phyloP scores from a whole-genome alignment of 2,113 vertebrate species.

The Thamnophis sirtalis region DNA sequence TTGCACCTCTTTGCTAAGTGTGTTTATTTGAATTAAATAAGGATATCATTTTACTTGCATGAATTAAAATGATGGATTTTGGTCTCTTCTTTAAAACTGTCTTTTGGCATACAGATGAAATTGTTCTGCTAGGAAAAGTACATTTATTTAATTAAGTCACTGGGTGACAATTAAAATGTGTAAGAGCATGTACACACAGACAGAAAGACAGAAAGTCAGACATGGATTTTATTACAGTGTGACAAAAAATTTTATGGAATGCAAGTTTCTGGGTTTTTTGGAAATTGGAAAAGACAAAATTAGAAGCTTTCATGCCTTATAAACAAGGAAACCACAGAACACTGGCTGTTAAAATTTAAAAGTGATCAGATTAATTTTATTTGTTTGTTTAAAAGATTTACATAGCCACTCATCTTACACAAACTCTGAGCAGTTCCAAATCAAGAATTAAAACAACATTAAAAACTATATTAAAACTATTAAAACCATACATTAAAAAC shows the following conservation, averaged over 20 bases:
- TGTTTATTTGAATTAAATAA: constrained; percentile 44
- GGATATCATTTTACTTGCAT: constrained; percentile 33
- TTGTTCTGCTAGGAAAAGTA: constrained; percentile 47
- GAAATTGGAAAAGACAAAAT: constrained; percentile 61
- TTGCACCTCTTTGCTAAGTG: constrained; percentile 19
- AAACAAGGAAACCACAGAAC: constrained; percentile 51
- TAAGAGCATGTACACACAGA: constrained; percentile 34
- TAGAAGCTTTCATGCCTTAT: constrained; percentile 55
- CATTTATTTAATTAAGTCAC: constrained; percentile 57
- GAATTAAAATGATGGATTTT: constrained; percentile 29
- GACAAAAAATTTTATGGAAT: constrained; percentile 50
- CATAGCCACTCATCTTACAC: too few species aligned
- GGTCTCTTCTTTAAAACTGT: background rate
- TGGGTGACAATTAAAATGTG: constrained; percentile 53
- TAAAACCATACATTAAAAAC: too few species aligned
- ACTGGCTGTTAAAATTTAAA: constrained; percentile 59
- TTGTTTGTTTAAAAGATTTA: too few species aligned
- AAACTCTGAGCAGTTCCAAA: too few species aligned
- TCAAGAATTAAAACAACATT: too few species aligned
- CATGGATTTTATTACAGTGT: constrained; percentile 54
- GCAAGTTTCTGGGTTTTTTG: constrained; percentile 54
- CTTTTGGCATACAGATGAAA: constrained; percentile 36
- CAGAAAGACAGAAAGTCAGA: constrained; percentile 54
- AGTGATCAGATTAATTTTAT: constrained; percentile 51
- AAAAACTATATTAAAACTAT: too few species aligned